Evolutionary conservation across 2,888 invertebrate genomes (phyloP), one percentile per base, ranked within the genome.

Genomic region (Oscheius sp.): DNA sequence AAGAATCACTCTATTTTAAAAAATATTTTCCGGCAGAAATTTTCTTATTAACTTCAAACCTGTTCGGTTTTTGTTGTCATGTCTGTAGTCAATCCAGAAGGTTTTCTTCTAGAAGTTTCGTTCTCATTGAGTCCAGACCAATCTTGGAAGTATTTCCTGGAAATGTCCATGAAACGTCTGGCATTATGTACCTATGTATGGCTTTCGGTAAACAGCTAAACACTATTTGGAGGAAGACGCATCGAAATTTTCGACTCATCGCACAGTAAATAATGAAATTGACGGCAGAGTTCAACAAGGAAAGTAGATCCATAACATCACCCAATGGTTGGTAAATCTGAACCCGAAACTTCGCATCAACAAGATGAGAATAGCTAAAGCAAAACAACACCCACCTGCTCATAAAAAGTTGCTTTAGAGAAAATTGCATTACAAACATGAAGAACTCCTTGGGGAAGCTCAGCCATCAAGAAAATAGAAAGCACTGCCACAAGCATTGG

Each of bases 261-360:
- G 81, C 83, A 52, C 84, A 84, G 73, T 85, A 85, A 53, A 85
- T 86, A 64, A 85, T 76, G 70, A 85, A 85, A 64, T 83, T 83
- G 58, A 86, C 81, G 29, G 83, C 83, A 4, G 83, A 83, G 65
- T 85, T 85, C 50, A 85, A 65, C 34, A 85, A 70, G 0, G 85
- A 86, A 3, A 85, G 73, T 29, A 86, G 70, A 63, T 85, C 85
- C 82, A 85, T 82, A 48, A 84, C 66, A 67, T 86, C 84, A 10
- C 85, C 85, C 31, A 85, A 70, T 39, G 83, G 82, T 15, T 76
- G 69, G 69, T 84, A 84, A 42, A 82, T 79, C 80, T 80, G 55
- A 52, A 79, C 17, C 25, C 20, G 4, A 63, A 46, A 10, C 17
- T 27, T 12, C 31, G 27, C 27, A 8, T 46, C n/a, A 27, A n/a